A percentile compares a stretch with the other conserved stretches of the same genome.
phyloP scores from a whole-genome alignment of 2,113 vertebrate species.

The Rynchops niger region DNA sequence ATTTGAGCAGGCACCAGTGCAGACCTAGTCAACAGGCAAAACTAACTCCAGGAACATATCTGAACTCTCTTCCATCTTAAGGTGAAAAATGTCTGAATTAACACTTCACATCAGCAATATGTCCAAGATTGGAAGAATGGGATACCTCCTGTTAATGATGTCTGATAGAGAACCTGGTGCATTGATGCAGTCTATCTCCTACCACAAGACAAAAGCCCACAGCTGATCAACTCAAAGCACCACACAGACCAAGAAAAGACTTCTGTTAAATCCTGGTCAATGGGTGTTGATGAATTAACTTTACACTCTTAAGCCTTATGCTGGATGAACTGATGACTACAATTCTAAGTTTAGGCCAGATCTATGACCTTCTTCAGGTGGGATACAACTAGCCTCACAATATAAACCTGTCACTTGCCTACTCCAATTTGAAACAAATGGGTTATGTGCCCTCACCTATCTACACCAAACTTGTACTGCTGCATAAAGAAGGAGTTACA shows the following conservation, averaged over 20 bases:
- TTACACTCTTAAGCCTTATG: neutral
- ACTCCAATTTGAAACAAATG: neutral
- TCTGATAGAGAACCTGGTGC: neutral
- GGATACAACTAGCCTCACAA: neutral
- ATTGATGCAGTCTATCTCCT: neutral
- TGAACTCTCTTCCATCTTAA: neutral
- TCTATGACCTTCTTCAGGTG: neutral
- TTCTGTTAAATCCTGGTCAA: neutral
- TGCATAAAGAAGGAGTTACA: neutral
- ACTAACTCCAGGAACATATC: neutral
- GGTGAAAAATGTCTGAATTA: neutral
- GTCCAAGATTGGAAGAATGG: neutral
- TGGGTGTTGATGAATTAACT: neutral
- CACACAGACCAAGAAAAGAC: neutral
- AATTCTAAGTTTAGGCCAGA: neutral
- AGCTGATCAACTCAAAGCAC: neutral
- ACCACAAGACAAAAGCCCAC: neutral
- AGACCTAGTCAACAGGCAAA: neutral
- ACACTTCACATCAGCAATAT: neutral
- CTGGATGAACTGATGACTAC: neutral
- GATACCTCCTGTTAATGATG: neutral
- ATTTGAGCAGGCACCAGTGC: neutral
- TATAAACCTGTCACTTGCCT: neutral
- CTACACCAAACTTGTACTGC: rapidly evolving
- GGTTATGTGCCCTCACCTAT: neutral